Evolutionary conservation across 2,797 vertebrate species (phyloP).

Genomic region (Macroramphosus scolopax): DNA sequence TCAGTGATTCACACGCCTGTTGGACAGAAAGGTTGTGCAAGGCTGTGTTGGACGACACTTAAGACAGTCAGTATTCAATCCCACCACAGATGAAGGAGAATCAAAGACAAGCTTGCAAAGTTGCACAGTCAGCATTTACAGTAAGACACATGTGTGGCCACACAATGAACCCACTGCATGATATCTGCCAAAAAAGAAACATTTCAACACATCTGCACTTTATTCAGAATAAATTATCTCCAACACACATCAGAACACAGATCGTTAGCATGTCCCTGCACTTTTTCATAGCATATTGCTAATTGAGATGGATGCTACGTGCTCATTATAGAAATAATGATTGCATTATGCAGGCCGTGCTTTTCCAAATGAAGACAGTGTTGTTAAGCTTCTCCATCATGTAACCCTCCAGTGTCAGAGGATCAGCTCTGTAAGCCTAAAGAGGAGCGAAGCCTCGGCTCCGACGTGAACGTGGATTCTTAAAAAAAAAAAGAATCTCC

Average conservation of each 20-base stretch:
- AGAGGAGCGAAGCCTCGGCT: conserved; percentile 45
- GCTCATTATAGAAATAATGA: conserved; percentile 29
- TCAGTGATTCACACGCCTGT: conserved; percentile 27
- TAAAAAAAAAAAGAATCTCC: too few relatives aligned
- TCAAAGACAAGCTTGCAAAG: conserved; percentile 38
- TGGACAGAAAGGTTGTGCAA: conserved; percentile 33
- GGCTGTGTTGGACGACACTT: conserved; percentile 22
- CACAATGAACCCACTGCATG: conserved; percentile 1
- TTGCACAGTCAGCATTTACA: conserved; percentile 33
- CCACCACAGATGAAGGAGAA: conserved; percentile 35
- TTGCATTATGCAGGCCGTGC: background rate
- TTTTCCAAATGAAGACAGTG: conserved; percentile 24
- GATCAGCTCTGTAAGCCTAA: conserved; percentile 52
- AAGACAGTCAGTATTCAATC: conserved; percentile 37
- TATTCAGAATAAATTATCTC: conserved; percentile 1
- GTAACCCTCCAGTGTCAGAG: conserved; percentile 28
- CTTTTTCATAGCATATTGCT: background rate
- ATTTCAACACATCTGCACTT: too few relatives aligned
- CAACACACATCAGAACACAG: background rate
- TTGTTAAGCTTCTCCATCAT: conserved; percentile 30
- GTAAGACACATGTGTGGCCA: background rate
- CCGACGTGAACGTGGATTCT: too few relatives aligned
- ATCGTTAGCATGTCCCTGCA: background rate
- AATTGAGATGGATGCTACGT: conserved; percentile 20
- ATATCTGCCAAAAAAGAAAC: too few relatives aligned